These are phyloP conservation scores for Danio tinwini DNA, from an alignment of 2,797 vertebrate species.

Conservation along the genomic window DNA sequence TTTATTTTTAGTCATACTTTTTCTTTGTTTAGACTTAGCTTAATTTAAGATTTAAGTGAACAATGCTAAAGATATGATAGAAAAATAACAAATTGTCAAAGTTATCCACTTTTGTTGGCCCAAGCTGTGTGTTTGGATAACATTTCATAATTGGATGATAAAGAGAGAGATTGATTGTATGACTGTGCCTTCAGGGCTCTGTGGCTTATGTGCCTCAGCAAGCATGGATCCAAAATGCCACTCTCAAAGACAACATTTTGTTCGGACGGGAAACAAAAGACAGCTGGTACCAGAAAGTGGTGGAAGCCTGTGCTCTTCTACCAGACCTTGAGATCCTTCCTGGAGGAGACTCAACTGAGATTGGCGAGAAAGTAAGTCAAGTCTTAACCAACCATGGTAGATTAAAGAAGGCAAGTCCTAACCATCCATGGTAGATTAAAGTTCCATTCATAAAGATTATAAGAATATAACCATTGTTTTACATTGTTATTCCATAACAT, in stretches of 20 bases:
- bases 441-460: too few species aligned
- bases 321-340: slow-evolving; percentile 92
- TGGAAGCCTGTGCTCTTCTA: slow-evolving; percentile 89
- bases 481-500: too few species aligned
- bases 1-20: neutral
- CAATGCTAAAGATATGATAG: neutral
- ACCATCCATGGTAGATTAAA: neutral
- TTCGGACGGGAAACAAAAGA: slow-evolving; percentile 86
- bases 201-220: slow-evolving; percentile 95
- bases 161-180: neutral
- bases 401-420: slow-evolving; percentile 79
- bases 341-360: slow-evolving; percentile 89
- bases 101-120: neutral
- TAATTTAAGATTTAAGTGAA: neutral
- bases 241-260: slow-evolving; percentile 88
- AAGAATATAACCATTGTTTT: too few species aligned
- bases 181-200: slow-evolving; percentile 79
- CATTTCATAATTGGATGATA: neutral
- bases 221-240: slow-evolving; percentile 97
- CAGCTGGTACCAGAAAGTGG: slow-evolving; percentile 81
- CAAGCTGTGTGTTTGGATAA: neutral
- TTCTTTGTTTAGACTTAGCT: neutral
- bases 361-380: slow-evolving; percentile 91
- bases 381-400: neutral
- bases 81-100: neutral